Percentiles rank a stretch among this genome's conserved stretches.
These are phyloP conservation scores for Leucophenga montana DNA, from an alignment of 2,888 invertebrate genomes.

Conservation along the genomic window DNA sequence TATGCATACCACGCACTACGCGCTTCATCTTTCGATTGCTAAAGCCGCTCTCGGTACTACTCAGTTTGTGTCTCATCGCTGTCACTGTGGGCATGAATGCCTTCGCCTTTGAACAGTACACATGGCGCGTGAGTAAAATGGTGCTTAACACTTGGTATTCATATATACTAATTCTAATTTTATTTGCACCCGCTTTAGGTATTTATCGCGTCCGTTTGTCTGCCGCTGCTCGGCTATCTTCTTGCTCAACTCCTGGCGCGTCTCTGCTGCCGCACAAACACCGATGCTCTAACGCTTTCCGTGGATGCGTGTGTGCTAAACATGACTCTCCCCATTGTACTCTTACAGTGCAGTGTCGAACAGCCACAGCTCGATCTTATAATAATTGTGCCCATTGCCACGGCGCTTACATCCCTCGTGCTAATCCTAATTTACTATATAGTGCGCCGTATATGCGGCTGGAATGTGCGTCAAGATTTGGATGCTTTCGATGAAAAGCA, in stretches of 20 bases:
- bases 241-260: constrained; percentile 78
- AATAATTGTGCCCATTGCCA: constrained; percentile 88
- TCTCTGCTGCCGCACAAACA: constrained; percentile 76
- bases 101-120: constrained; percentile 84
- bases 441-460: constrained; percentile 74
- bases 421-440: constrained; percentile 79
- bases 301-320: constrained; percentile 93
- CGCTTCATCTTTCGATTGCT: constrained; percentile 82
- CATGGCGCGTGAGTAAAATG: constrained; percentile 78
- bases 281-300: constrained; percentile 85
- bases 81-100: constrained; percentile 88
- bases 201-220: constrained; percentile 81
- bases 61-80: constrained; percentile 84
- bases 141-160: constrained; percentile 69
- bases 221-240: constrained; percentile 85
- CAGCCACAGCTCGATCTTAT: constrained; percentile 89
- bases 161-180: neutral
- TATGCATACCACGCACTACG: constrained; percentile 79
- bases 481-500: constrained; percentile 49
- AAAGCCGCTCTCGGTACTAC: constrained; percentile 84
- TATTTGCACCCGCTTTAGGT: constrained; percentile 70
- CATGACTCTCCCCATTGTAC: constrained; percentile 89
- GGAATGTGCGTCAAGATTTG: constrained; percentile 45
- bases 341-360: constrained; percentile 81
- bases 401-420: constrained; percentile 91